Evolutionary conservation across 1,140 invertebrate genomes (phyloP).

Genomic region (Drosophila murphyi): DNA sequence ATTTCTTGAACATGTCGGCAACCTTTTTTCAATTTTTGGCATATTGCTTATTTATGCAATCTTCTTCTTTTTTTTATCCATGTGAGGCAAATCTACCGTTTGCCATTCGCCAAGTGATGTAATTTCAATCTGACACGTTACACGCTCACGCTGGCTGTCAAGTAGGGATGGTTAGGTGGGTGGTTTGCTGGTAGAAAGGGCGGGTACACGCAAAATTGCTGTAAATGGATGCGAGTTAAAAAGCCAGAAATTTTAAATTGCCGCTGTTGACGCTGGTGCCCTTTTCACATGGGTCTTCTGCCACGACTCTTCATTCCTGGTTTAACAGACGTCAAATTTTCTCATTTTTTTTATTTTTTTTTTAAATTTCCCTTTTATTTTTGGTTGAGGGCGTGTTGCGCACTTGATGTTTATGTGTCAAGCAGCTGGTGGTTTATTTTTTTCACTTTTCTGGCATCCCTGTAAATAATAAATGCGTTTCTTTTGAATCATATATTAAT

Average conservation of each 20-base stretch:
- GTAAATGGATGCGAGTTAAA: conserved; percentile 83
- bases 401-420: conserved; percentile 82
- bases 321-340: conserved; percentile 24
- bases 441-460: conserved; percentile 42
- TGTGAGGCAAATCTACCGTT: conserved; percentile 44
- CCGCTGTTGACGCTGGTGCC: conserved; percentile 65
- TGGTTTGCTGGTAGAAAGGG: not conserved
- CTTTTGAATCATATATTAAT: conserved; percentile 80
- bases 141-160: conserved; percentile 22
- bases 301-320: not conserved
- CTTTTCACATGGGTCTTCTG: conserved; percentile 35
- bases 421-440: conserved; percentile 71
- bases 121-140: conserved; percentile 81
- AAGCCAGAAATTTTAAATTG: conserved; percentile 83
- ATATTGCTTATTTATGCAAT: conserved; percentile 70
- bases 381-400: conserved; percentile 48
- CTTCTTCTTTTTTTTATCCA: conserved; percentile 41
- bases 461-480: conserved; percentile 81
- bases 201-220: conserved; percentile 71
- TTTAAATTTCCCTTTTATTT: conserved; percentile 12
- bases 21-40: conserved; percentile 23
- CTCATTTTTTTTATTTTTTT: not conserved
- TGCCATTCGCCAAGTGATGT: conserved; percentile 72
- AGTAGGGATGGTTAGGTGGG: not conserved
- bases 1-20: conserved; percentile 64